A percentile compares a stretch with the other conserved stretches of the same genome.
phyloP scores from a whole-genome alignment of 2,888 invertebrate species.

The Cosmia pyralina region DNA sequence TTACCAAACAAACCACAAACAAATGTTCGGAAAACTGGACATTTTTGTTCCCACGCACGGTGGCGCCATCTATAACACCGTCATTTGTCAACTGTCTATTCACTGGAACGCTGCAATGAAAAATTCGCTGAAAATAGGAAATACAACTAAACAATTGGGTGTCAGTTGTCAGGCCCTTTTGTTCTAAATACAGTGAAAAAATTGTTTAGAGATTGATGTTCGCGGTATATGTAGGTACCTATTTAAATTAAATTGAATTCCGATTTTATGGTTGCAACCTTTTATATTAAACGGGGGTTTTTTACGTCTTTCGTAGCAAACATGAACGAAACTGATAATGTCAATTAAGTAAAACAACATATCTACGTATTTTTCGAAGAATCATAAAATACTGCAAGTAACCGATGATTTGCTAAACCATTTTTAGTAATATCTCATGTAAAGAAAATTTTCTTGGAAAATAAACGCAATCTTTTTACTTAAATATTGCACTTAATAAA shows the following conservation, averaged over 20 bases:
- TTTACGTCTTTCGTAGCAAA: not conserved
- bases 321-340: not conserved
- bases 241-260: not conserved
- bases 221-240: too few relatives aligned
- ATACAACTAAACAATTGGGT: conserved; percentile 55
- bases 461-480: not conserved
- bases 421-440: conserved; percentile 7
- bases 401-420: not conserved
- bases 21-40: conserved; percentile 25
- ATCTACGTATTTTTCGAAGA: too few relatives aligned
- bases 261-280: not conserved
- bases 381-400: not conserved
- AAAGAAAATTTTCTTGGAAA: conserved; percentile 10
- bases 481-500: conserved; percentile 29
- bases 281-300: not conserved
- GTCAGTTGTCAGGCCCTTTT: conserved; percentile 37
- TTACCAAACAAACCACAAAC: not conserved
- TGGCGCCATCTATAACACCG: conserved; percentile 61
- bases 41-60: conserved; percentile 18
- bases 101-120: conserved; percentile 58
- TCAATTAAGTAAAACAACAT: not conserved
- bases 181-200: conserved; percentile 30
- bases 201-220: conserved; percentile 11
- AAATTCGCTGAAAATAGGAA: conserved; percentile 59
- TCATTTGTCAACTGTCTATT: conserved; percentile 71